Base-by-base conservation (phyloP, 2,888 invertebrate species). In the Romanomermis culicivorax region DNA sequence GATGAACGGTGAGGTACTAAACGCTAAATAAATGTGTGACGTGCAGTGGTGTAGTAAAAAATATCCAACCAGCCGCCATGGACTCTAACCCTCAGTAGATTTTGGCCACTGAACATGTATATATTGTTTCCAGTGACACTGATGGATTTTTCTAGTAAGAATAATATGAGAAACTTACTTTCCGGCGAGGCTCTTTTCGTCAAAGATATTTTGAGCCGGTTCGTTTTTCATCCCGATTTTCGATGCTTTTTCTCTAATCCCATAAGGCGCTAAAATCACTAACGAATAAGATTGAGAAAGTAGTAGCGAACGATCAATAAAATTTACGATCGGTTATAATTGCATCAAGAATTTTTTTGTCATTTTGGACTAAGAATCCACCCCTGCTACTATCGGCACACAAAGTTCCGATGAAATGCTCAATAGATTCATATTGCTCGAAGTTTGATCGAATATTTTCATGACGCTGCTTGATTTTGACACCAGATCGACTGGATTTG, bases 211-310 rank as follows among this genome's bases (percentile, higher is more conserved):
- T n/a, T n/a, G n/a, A 7, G 36, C 36, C 7, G 7, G 17, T 17
- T 36, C 27, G 53, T 61, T 56, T 58, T 64, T 61, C 42, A 55
- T 65, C 29, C 85, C 88, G 48, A 88, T 79, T 68, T 80, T 81
- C 71, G 85, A 85, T 0, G 85, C 84, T 1, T 89, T 79, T 73
- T 97, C 97, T 58, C 97, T 75, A 27, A 97, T 86, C 29, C 97
- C 97, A 73, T 97, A 97, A 0, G 97, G 97, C 25, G 95, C 93
- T 91, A 66, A 1, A 74, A 66, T 55, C 4, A 50, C 20, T 25
- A 50, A 23, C 20, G 26, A 57, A 1, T 1, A 23, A 25, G 25
- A 14, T 14, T 24, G 7, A 7, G 7, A 7, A 14, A 20, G 48
- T n/a, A n/a, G 48, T 24, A 20, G 20, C 7, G 14, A 7, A 29